These are phyloP conservation scores for Hemibagrus guttatus DNA, from an alignment of 2,797 vertebrate species.

Conservation along the genomic window DNA sequence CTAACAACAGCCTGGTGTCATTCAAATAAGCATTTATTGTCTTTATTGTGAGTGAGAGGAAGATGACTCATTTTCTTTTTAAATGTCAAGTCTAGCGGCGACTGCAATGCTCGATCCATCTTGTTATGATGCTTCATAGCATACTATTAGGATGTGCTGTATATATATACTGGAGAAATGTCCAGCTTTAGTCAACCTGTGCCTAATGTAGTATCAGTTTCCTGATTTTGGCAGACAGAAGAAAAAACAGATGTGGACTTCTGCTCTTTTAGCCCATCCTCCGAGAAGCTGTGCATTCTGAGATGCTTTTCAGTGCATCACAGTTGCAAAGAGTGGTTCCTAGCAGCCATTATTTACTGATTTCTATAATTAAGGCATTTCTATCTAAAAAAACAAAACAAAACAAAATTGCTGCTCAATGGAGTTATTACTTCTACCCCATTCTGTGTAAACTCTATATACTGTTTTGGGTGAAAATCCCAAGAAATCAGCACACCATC, in stretches of 20 bases:
- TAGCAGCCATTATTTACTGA: neutral
- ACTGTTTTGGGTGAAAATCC: neutral
- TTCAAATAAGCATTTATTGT: constrained; percentile 50
- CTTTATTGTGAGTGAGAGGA: constrained; percentile 61
- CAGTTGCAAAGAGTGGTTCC: neutral
- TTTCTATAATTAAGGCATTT: neutral
- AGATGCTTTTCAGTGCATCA: neutral
- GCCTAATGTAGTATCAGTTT: neutral
- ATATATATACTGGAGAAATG: neutral
- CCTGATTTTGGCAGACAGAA: neutral
- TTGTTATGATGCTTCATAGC: neutral
- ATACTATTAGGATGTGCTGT: neutral
- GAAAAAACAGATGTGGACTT: neutral
- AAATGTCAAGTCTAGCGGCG: constrained; percentile 57
- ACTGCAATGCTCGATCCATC: neutral
- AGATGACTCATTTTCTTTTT: constrained; percentile 46
- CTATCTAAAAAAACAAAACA: no score
- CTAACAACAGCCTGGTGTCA: constrained; percentile 26
- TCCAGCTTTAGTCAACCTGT: neutral
- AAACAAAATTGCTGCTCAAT: neutral
- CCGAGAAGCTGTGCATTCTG: neutral
- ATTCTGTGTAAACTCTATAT: neutral
- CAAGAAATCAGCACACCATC: neutral
- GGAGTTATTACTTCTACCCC: no score
- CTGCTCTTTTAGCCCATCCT: neutral